phyloP scores from a whole-genome alignment of 2,888 invertebrate species.

The Hyppa rectilinea region DNA sequence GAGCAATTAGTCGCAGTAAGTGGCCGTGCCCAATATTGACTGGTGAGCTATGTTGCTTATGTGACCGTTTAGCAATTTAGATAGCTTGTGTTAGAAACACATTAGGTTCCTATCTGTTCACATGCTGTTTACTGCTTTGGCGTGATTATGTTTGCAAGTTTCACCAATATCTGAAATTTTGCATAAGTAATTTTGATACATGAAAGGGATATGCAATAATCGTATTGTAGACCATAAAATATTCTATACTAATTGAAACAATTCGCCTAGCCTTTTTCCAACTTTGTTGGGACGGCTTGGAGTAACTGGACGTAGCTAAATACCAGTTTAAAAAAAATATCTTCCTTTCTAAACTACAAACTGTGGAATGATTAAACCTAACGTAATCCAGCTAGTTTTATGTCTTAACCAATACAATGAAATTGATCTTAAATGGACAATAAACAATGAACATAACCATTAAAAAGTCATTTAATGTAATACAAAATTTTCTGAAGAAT shows the following conservation, averaged over 20 bases:
- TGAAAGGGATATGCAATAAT: background rate
- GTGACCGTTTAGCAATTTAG: slow-evolving; percentile 16
- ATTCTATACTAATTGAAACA: too few relatives aligned
- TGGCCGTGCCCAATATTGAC: slow-evolving; percentile 41
- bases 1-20: slow-evolving; percentile 35
- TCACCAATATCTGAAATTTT: background rate
- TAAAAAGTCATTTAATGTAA: background rate
- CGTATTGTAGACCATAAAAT: background rate
- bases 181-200: background rate
- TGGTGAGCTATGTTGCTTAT: background rate
- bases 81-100: background rate
- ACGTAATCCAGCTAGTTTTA: too few relatives aligned
- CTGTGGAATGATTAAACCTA: background rate
- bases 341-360: too few relatives aligned
- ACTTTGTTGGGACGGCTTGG: too few relatives aligned
- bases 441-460: background rate
- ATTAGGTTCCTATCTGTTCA: background rate
- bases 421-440: background rate
- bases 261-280: too few relatives aligned
- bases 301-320: too few relatives aligned
- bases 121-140: background rate
- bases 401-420: too few relatives aligned
- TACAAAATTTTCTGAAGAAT: background rate
- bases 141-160: background rate
- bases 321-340: too few relatives aligned